Base-by-base conservation (phyloP, 2,797 vertebrate genomes). In the Argentina silus region DNA sequence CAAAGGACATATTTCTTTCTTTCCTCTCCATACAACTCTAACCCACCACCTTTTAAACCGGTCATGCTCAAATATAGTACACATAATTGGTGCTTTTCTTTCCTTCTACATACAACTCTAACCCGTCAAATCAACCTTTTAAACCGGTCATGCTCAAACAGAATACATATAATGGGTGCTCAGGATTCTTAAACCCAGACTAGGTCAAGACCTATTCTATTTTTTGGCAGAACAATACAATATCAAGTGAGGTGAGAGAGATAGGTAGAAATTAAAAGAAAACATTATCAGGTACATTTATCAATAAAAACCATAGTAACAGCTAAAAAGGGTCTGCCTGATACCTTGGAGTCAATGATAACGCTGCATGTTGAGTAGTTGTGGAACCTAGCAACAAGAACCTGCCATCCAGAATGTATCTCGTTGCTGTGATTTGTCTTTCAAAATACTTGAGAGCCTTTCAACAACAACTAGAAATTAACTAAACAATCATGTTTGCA, bases 271-370 rank as follows among this genome's bases (percentile, higher is more conserved):
- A 59, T 1, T 10, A 59, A 21, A 59, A 17, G 19, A 50, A 48
- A 27, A 17, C 50, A 14, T 53, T n/a, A 44, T 63, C 61, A 43
- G 6, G 12, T 63, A 59, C 56, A 56, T 19, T 43, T 84, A 74
- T 87, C 78, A 81, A 82, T 56, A 72, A 86, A 87, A 92, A 89
- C 83, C 90, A 90, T 87, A 88, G 83, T 82, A 86, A 87, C 81
- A 70, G 55, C 57, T 69, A 79, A 72, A 75, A 86, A 73, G 73
- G 69, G 57, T 69, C 72, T 76, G 67, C 80, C 17, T 70, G 69
- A 64, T 80, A 80, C 78, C 83, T 87, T 76, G 73, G 73, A 81
- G 67, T 73, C 75, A 83, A 69, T 69, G 80, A 82, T 83, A 79
- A 86, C 75, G 78, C 72, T 78, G 82, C 83, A 78, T 19, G 10